Percentiles rank a stretch among this genome's conserved stretches.
Conservation (phyloP, 2,888 invertebrate genomes). For the Torymus tubicola region DNA sequence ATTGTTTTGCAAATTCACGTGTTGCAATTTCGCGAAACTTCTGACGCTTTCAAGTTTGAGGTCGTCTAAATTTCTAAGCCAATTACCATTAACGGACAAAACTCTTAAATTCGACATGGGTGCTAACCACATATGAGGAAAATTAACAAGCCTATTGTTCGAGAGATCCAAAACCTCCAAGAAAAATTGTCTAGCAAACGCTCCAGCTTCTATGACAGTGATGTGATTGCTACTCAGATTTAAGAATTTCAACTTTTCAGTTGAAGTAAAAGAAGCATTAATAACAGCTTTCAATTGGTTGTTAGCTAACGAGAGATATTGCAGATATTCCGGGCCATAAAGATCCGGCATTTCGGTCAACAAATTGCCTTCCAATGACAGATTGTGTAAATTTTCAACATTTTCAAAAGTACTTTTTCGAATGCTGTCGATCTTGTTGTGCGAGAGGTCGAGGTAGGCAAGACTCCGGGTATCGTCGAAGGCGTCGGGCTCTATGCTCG, state of each 20-base stretch:
- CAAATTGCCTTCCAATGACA: conserved; percentile 62
- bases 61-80: conserved; percentile 56
- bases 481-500: conserved; percentile 60
- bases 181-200: conserved; percentile 52
- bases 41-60: conserved; percentile 56
- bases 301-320: conserved; percentile 59
- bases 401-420: conserved; percentile 58
- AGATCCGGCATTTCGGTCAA: conserved; percentile 60
- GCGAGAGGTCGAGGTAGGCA: conserved; percentile 63
- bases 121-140: conserved; percentile 57
- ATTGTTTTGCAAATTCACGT: conserved; percentile 65
- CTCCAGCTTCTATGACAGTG: conserved; percentile 52
- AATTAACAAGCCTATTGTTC: conserved; percentile 57
- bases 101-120: conserved; percentile 42
- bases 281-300: conserved; percentile 60
- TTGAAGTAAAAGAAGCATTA: conserved; percentile 52
- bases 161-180: conserved; percentile 60
- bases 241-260: conserved; percentile 61
- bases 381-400: conserved; percentile 59
- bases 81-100: conserved; percentile 60
- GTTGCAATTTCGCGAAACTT: conserved; percentile 51
- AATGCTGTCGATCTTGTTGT: conserved; percentile 62
- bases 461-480: conserved; percentile 63
- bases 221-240: conserved; percentile 64
- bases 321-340: conserved; percentile 33